Conservation (phyloP, 1,140 invertebrate species). For the Hydropsyche tenuis region DNA sequence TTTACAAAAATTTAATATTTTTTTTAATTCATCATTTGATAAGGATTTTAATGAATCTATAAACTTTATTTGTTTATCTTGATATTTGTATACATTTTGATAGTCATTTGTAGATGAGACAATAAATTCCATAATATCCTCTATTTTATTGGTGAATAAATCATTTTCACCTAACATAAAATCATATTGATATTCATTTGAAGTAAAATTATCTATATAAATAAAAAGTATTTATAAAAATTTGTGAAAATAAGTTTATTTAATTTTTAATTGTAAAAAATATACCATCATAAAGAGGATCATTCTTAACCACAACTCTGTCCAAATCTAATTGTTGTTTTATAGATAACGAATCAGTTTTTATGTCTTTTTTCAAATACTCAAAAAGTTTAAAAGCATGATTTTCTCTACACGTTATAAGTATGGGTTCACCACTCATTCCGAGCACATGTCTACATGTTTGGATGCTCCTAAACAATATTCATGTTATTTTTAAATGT, state of each 20-base stretch:
- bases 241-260: too few relatives aligned
- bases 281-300: slow-evolving; percentile 10
- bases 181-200: slow-evolving; percentile 6
- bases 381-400: slow-evolving; percentile 29
- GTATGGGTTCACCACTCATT: slow-evolving; percentile 27
- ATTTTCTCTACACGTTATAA: slow-evolving; percentile 39
- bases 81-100: background rate
- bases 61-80: background rate
- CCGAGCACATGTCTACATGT: slow-evolving; percentile 43
- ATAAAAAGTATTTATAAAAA: background rate
- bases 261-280: background rate
- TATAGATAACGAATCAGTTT: slow-evolving; percentile 21
- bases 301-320: slow-evolving; percentile 39
- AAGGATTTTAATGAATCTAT: slow-evolving; percentile 1
- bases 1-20: slow-evolving; percentile 3
- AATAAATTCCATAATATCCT: too few relatives aligned
- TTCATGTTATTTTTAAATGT: slow-evolving; percentile 2
- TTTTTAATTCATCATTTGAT: slow-evolving; percentile 9
- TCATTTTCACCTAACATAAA: background rate
- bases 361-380: slow-evolving; percentile 1
- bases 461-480: slow-evolving; percentile 22
- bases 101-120: too few relatives aligned
- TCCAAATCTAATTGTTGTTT: slow-evolving; percentile 42
- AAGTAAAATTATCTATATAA: background rate
- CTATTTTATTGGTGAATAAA: background rate